These are phyloP conservation scores for Toxotes chatareus DNA, from an alignment of 2,113 vertebrate species.

Conservation along the genomic window DNA sequence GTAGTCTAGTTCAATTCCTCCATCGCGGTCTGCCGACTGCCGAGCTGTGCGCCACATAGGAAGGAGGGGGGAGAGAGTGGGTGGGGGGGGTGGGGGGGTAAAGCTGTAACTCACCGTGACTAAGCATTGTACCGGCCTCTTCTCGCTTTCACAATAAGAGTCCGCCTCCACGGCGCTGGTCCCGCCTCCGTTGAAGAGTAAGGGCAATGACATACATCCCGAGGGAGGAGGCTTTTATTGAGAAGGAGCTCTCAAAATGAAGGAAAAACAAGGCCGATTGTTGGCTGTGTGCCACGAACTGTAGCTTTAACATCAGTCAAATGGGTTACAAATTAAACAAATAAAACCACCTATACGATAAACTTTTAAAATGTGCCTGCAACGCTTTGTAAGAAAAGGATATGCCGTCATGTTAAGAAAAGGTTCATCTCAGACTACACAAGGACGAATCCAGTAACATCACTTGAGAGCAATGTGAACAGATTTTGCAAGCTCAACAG, in stretches of 20 bases:
- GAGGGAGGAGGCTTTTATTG: slow-evolving; percentile 64
- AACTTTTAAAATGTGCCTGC: not conserved
- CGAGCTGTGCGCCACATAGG: slow-evolving; percentile 71
- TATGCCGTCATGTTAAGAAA: not conserved
- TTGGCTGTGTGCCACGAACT: slow-evolving; percentile 45
- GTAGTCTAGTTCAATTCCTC: slow-evolving; percentile 61
- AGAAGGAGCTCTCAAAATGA: slow-evolving; percentile 41
- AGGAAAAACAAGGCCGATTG: slow-evolving; percentile 25
- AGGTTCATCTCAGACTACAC: not conserved
- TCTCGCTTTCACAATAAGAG: slow-evolving; percentile 83
- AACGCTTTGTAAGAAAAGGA: not conserved
- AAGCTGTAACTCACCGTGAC: slow-evolving; percentile 87
- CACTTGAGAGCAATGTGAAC: not conserved
- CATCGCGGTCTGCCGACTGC: slow-evolving; percentile 63
- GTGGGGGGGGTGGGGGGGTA: slow-evolving; percentile 24
- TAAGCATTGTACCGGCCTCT: slow-evolving; percentile 84
- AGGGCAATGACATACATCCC: not conserved
- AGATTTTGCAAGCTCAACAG: not conserved
- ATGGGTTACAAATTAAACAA: not conserved
- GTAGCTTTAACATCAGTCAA: slow-evolving; percentile 43
- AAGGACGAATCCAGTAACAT: not conserved
- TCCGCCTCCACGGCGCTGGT: not conserved
- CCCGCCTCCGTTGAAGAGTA: slow-evolving; percentile 11
- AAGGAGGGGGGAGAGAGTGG: slow-evolving; percentile 36
- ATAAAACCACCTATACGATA: not conserved